Conservation (phyloP, 2,888 invertebrate species). For the Drosophila mercatorum region DNA sequence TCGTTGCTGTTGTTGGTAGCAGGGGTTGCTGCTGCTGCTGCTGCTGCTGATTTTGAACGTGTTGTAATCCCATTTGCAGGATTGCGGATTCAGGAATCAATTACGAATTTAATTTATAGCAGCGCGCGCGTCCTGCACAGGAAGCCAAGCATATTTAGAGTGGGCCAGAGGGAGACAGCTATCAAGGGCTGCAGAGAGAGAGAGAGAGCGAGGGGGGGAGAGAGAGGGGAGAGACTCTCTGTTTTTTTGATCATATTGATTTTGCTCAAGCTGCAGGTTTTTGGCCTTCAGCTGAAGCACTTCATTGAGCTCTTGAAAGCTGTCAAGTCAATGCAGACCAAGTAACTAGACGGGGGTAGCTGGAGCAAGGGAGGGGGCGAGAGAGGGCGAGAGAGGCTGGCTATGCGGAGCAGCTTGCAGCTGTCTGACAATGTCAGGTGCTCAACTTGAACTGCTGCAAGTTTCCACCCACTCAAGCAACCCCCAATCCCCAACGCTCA, state of each 20-base stretch:
- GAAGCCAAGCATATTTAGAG: slow-evolving; percentile 60
- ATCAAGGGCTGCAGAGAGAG: neutral
- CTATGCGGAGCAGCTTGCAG: neutral
- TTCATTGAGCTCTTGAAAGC: slow-evolving; percentile 69
- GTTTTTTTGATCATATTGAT: slow-evolving; percentile 52
- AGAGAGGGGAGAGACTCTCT: neutral
- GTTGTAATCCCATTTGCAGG: slow-evolving; percentile 82
- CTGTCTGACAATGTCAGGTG: slow-evolving; percentile 73
- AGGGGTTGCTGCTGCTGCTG: slow-evolving; percentile 27
- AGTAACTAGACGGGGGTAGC: neutral
- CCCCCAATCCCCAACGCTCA: neutral
- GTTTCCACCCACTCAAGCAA: neutral
- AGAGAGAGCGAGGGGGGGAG: no score
- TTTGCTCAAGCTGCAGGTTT: slow-evolving; percentile 52
- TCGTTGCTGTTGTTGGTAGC: slow-evolving; percentile 23
- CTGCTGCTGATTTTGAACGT: slow-evolving; percentile 75
- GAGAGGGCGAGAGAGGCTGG: neutral
- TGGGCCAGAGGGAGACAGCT: neutral
- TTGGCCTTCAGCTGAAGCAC: slow-evolving; percentile 40
- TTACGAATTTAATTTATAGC: slow-evolving; percentile 81
- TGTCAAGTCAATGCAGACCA: slow-evolving; percentile 68
- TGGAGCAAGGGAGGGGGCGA: neutral
- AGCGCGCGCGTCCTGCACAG: slow-evolving; percentile 64
- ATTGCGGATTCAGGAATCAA: slow-evolving; percentile 82
- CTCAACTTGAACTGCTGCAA: slow-evolving; percentile 13